A percentile compares a stretch with the other conserved stretches of the same genome.
Evolutionary conservation across 1,140 invertebrate species (phyloP).

Genomic region (Conus betulinus): DNA sequence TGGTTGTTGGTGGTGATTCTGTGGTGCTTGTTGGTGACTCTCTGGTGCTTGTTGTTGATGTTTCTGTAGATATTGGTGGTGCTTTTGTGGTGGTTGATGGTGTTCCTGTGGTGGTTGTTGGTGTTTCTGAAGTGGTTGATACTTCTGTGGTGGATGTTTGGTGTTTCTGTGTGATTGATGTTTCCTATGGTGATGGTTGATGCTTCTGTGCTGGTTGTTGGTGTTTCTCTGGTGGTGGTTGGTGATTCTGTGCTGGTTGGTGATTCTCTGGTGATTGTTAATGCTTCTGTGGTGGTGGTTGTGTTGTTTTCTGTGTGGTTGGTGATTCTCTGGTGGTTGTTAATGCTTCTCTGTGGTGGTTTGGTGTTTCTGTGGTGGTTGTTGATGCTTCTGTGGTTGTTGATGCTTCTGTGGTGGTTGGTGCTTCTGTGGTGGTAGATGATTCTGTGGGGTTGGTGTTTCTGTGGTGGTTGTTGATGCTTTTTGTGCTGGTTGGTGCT

Average conservation of each 20-base stretch:
- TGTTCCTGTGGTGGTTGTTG: background rate
- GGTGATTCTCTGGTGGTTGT: too few species aligned
- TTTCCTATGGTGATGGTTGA: slow-evolving; percentile 3
- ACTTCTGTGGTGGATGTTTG: too few species aligned
- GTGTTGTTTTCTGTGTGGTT: too few species aligned
- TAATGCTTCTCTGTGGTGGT: too few species aligned
- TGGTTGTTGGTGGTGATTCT: too few species aligned
- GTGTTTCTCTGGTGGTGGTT: background rate
- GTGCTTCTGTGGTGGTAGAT: background rate
- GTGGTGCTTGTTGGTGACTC: too few species aligned
- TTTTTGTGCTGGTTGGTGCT: too few species aligned
- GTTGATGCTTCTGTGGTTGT: slow-evolving; percentile 7
- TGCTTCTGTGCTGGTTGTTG: background rate
- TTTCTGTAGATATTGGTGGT: too few species aligned
- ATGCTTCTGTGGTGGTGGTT: too few species aligned
- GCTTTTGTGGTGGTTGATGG: slow-evolving; percentile 14
- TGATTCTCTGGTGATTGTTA: slow-evolving; percentile 10
- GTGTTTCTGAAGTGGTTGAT: too few species aligned
- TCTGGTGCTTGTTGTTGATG: too few species aligned
- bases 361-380: too few species aligned
- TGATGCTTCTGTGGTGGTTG: slow-evolving; percentile 4
- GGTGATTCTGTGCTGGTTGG: background rate
- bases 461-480: background rate
- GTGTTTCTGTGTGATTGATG: background rate
- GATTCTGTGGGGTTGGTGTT: background rate